Evolutionary conservation across 2,888 invertebrate species (phyloP).

Genomic region (Clepsis dumicolana): DNA sequence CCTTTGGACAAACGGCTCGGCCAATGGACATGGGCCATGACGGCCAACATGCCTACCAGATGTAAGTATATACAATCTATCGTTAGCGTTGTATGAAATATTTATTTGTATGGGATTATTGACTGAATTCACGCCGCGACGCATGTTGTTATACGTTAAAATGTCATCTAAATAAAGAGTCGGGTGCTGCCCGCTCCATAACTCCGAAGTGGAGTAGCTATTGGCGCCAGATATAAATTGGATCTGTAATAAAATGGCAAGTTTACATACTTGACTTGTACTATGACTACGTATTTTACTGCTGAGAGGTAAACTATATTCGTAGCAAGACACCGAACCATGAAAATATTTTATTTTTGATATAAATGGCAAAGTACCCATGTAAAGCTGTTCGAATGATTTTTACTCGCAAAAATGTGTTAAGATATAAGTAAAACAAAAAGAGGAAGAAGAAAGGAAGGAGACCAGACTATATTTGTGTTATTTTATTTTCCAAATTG

Average conservation of each 20-base stretch:
- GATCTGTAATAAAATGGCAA: slow-evolving; percentile 68
- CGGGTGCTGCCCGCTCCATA: slow-evolving; percentile 24
- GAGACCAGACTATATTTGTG: too few relatives aligned
- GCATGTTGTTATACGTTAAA: slow-evolving; percentile 28
- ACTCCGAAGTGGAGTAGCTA: slow-evolving; percentile 47
- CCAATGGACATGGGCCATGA: background rate
- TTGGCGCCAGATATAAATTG: slow-evolving; percentile 64
- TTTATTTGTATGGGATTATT: background rate
- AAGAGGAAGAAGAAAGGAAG: too few relatives aligned
- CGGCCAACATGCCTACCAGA: background rate
- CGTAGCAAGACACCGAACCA: background rate
- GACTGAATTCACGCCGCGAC: slow-evolving; percentile 14
- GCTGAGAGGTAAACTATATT: slow-evolving; percentile 12
- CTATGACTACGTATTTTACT: slow-evolving; percentile 46
- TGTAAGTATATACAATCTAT: background rate
- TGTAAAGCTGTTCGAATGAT: background rate
- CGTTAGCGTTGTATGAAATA: slow-evolving; percentile 1
- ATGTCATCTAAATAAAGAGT: slow-evolving; percentile 24
- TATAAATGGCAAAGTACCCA: background rate
- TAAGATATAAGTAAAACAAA: too few relatives aligned
- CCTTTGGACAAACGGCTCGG: background rate
- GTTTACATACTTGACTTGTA: slow-evolving; percentile 55
- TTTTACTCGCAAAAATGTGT: background rate
- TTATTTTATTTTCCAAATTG: too few relatives aligned
- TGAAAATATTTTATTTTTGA: background rate